These are phyloP conservation scores for Peromyscus californicus DNA, from an alignment of 2,113 vertebrate species.

Conservation along the genomic window DNA sequence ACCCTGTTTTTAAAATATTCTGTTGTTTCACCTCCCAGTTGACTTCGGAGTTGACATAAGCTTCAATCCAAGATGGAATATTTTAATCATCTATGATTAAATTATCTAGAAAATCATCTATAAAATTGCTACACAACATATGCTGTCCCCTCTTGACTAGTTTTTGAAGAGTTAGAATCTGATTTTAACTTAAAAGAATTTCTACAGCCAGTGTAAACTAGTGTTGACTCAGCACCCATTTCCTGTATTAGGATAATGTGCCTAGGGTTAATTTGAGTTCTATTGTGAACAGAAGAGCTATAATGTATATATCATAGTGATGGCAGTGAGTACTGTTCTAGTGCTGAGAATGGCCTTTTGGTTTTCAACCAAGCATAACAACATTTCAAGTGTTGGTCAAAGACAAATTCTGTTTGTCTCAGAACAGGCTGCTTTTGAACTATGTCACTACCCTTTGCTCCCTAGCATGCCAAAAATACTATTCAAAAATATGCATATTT, in stretches of 20 bases:
- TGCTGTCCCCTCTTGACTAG: not conserved
- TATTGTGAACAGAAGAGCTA: fast-evolving
- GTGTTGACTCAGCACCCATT: not conserved
- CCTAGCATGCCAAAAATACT: not conserved
- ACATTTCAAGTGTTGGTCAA: not conserved
- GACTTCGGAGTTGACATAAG: not conserved
- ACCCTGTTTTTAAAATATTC: not conserved
- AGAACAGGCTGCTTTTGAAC: fast-evolving
- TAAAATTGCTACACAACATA: not conserved
- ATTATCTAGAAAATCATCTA: not conserved
- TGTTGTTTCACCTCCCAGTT: not conserved
- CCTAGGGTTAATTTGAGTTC: not conserved
- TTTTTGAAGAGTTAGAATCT: not conserved
- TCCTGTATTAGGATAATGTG: not conserved
- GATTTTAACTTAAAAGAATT: not conserved
- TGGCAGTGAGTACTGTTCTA: not conserved
- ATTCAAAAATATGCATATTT: not conserved
- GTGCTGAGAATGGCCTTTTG: not conserved
- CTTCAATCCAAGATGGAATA: not conserved
- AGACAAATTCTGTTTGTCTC: not conserved
- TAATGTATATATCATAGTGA: not conserved
- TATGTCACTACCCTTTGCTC: not conserved
- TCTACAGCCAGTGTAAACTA: not conserved
- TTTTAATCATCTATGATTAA: not conserved
- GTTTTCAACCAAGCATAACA: not conserved